Evolutionary conservation across 1,140 invertebrate genomes (phyloP).

Genomic region (Tachypleus tridentatus): DNA sequence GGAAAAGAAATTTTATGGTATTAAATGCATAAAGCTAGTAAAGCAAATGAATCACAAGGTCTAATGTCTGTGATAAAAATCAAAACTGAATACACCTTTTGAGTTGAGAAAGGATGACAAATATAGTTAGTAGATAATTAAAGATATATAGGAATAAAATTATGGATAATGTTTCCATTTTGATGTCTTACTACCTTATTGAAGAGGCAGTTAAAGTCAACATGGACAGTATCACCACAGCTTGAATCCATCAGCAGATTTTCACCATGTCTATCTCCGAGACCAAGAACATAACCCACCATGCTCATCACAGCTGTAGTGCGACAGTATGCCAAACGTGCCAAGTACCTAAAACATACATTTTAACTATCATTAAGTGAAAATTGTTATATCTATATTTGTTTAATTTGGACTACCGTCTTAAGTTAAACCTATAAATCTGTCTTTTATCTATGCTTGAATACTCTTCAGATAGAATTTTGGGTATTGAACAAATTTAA

Average conservation of each 20-base stretch:
- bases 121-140: too few species aligned
- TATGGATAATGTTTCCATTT: too few species aligned
- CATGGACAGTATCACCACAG: conserved; percentile 86
- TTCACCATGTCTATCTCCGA: conserved; percentile 96
- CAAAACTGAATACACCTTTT: too few species aligned
- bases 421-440: background rate
- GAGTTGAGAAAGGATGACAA: too few species aligned
- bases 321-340: conserved; percentile 70
- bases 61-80: too few species aligned
- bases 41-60: too few species aligned
- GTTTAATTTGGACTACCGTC: too few species aligned
- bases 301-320: conserved; percentile 96
- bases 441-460: background rate
- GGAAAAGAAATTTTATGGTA: too few species aligned
- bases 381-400: too few species aligned
- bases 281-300: conserved; percentile 91
- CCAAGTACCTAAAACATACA: conserved; percentile 31
- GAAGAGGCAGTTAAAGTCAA: conserved; percentile 97
- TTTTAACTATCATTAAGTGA: too few species aligned
- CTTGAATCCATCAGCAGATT: conserved; percentile 89
- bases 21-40: too few species aligned
- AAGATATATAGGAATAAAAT: too few species aligned
- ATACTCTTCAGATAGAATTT: background rate
- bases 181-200: conserved; percentile 39
- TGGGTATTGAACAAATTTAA: background rate